Evolutionary conservation across 2,888 invertebrate species (phyloP), one percentile per base, ranked within the genome.

Genomic region (Celastrina argiolus): DNA sequence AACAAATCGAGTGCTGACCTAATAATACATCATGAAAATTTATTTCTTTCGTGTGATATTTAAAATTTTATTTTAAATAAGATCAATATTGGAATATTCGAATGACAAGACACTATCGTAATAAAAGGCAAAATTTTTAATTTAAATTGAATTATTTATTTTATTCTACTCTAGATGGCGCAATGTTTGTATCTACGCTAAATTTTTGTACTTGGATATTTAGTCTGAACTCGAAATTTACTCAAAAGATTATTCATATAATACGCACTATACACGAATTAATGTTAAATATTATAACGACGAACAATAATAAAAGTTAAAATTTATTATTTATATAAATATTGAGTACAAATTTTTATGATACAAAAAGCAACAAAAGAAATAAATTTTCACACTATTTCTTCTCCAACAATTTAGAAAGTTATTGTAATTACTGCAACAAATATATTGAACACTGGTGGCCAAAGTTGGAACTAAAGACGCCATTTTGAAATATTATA

Each of bases 341-440:
- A 51, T 51, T 12, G 4, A 51, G 22, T 26, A 45, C 45, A 18
- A 45, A 51, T 51, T 51, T 14, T 2, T 14, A 18, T 18, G 45
- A 18, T 16, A 45, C 45, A 18, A 18, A 45, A 51, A 22, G 22
- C 12, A 51, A 51, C 22, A 51, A 51, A 51, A 51, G 51, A 51
- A 51, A 51, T 51, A 51, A 51, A 51, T 51, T 51, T 51, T 51
- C 51, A 51, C 51, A 51, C 26, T 12, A 14, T 12, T 51, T 26
- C 51, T 26, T 12, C 26, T 51, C 22, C 22, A 51, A 51, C 51
- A 51, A 51, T 51, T 12, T 5, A 22, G 51, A 51, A 51, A 51
- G 51, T 51, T 51, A 16, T 12, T 51, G 51, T 51, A 22, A 51
- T 51, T 51, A 26, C 51, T 51, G 51, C 51, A 51, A 51, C 22